Conservation (phyloP, 92 coral and sea anemone species). For the Siderastrea radians region DNA sequence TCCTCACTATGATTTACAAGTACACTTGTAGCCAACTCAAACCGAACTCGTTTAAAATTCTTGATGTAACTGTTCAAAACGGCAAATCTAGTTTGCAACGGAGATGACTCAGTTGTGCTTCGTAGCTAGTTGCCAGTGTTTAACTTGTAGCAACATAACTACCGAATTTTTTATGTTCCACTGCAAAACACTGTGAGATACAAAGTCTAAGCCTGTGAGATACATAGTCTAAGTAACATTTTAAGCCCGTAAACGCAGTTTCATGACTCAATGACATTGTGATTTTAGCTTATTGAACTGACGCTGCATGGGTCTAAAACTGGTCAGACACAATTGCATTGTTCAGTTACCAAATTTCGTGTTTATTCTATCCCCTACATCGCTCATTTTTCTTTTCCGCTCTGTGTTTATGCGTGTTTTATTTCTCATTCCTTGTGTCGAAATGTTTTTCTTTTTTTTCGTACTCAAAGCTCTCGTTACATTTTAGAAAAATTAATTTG, state of each 20-base stretch:
- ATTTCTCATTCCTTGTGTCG: not conserved
- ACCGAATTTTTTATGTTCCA: too few relatives aligned
- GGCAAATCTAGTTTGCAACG: too few relatives aligned
- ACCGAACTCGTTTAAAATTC: too few relatives aligned
- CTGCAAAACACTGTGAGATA: too few relatives aligned
- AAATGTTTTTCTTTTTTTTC: not conserved
- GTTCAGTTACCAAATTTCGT: conserved; percentile 8
- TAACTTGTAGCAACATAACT: too few relatives aligned
- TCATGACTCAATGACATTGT: not conserved
- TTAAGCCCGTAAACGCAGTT: not conserved
- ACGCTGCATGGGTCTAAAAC: conserved; percentile 4
- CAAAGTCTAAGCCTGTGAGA: too few relatives aligned
- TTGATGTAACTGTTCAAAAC: too few relatives aligned
- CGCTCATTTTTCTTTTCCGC: not conserved
- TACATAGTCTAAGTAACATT: not conserved
- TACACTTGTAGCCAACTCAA: too few relatives aligned
- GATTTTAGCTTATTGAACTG: not conserved
- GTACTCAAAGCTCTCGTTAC: not conserved
- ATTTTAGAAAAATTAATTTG: not conserved
- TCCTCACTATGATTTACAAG: too few relatives aligned
- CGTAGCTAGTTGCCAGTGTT: too few relatives aligned
- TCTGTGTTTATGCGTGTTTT: not conserved
- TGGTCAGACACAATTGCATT: conserved; percentile 8
- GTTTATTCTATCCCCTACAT: conserved; percentile 45
- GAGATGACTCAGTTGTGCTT: too few relatives aligned